Percentiles rank a stretch among this genome's conserved stretches.
Evolutionary conservation across 1,140 invertebrate genomes (phyloP).

Genomic region (Battus philenor): DNA sequence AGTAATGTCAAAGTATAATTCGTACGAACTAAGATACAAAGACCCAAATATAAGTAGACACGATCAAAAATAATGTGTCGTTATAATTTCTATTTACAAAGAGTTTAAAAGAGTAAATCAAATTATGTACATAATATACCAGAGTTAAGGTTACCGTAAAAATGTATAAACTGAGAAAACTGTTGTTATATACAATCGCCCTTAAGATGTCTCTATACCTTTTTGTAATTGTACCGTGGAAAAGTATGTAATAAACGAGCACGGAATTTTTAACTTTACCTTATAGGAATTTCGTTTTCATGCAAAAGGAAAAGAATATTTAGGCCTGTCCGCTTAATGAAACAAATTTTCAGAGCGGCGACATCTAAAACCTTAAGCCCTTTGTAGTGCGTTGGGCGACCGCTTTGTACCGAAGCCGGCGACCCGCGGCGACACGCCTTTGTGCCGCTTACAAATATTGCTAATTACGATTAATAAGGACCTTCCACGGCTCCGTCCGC

Average conservation of each 20-base stretch:
- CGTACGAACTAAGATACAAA: no score
- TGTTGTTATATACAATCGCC: no score
- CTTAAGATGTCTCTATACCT: no score
- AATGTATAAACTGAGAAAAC: no score
- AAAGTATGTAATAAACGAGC: not conserved
- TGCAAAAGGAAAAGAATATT: constrained; percentile 60
- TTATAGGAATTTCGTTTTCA: constrained; percentile 46
- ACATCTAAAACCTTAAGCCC: constrained; percentile 68
- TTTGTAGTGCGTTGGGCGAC: constrained; percentile 53
- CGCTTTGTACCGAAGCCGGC: constrained; percentile 52
- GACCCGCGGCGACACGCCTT: constrained; percentile 51
- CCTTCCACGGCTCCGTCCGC: constrained; percentile 21
- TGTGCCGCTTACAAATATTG: constrained; percentile 63
- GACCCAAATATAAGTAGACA: no score
- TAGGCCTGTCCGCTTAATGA: constrained; percentile 62
- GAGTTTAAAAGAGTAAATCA: no score
- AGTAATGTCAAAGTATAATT: no score
- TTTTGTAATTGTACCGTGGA: no score
- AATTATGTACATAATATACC: no score
- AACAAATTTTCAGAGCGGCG: constrained; percentile 67
- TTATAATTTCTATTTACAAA: no score
- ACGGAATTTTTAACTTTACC: constrained; percentile 15
- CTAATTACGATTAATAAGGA: constrained; percentile 69
- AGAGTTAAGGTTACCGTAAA: no score
- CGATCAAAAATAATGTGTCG: no score